Evolutionary conservation across 1,140 invertebrate genomes (phyloP), one percentile per base, ranked within the genome.

Genomic region (Forficula auricularia): DNA sequence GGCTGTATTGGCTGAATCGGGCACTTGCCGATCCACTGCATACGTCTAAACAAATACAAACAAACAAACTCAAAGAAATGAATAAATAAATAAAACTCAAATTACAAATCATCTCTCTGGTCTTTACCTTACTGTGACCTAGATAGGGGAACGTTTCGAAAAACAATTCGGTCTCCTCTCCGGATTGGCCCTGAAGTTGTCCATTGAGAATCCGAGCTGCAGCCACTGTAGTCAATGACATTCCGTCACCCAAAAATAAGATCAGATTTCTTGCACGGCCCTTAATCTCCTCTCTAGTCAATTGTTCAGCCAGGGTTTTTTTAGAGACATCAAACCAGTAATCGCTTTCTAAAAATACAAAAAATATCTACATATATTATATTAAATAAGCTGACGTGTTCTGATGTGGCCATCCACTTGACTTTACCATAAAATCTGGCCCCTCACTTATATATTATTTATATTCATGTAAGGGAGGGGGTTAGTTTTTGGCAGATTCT

Each of bases 221-320:
- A 0, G 67, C 64, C 1, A 70, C 46, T 0, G 68, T 69, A 1
- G 66, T 49, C 6, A 70, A 57, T 18, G 67, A 65, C 65, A 73
- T 70, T 2, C 71, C 71, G 48, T 73, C 71, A 0, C 71, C 71
- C 3, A 73, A 50, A 51, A 72, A 72, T 16, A 73, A 50, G 37
- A 73, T 66, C 2, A 70, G 56, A 49, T 73, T 73, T 48, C 67
- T 70, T 3, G 70, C 67, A 10, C 10, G 16, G 3, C 39, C 30
- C 8, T 7, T 48, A 30, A 48, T 51, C 10, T 39, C 44, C 20
- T 40, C 31, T 14, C 43, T 42, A 12, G 37, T 34, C 27, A 53
- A 16, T 32, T 49, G 43, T 3, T 45, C 35, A 7, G 40, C 13
- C 14, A 55, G 40, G 12, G n/a, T 31, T 13, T 36, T 9, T 38